Evolutionary conservation across 2,888 invertebrate genomes (phyloP), one percentile per base, ranked within the genome.

Genomic region (Agrochola macilenta): DNA sequence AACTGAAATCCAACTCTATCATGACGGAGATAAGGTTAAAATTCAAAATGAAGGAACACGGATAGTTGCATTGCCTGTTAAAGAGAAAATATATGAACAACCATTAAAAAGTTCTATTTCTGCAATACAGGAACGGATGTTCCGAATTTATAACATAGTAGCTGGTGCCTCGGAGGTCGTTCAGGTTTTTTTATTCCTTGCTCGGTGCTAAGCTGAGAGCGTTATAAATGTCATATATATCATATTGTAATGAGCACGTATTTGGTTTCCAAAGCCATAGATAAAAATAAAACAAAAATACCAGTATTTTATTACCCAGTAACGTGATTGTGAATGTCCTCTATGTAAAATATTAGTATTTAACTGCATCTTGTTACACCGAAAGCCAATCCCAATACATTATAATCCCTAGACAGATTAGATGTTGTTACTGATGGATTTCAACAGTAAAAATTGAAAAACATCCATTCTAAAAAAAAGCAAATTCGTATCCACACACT

Each of bases 91-190:
- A 82, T 86, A 87, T 82, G 86, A 83, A 79, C 78, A 82, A 74
- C 85, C 83, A 88, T 91, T 89, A 87, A 87, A 88, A 90, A 91
- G 88, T 88, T 89, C 79, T 83, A 82, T 79, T 84, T 80, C 78
- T 84, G 79, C 87, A 86, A 81, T 87, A 83, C 72, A 79, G 64
- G 74, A 86, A 86, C 80, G 78, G 80, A 88, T 88, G 85, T 86
- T 79, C 77, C 69, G 76, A 84, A 88, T 89, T 86, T 87, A 89
- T 86, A 78, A 82, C 81, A 76, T 77, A 73, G 64, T 74, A 74
- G 58, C 74, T 74, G 39, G 64, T 87, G 86, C 64, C 60, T 76
- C 12, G 35, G 60, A 74, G 87, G 69, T 65, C 64, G 64, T 79
- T 79, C 65, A 69, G 63, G 69, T 73, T 79, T 87, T 87, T 84